A percentile compares a stretch with the other conserved stretches of the same genome.
These are phyloP conservation scores for Lepisosteus osseus DNA, from an alignment of 2,113 vertebrate species.

Conservation along the genomic window DNA sequence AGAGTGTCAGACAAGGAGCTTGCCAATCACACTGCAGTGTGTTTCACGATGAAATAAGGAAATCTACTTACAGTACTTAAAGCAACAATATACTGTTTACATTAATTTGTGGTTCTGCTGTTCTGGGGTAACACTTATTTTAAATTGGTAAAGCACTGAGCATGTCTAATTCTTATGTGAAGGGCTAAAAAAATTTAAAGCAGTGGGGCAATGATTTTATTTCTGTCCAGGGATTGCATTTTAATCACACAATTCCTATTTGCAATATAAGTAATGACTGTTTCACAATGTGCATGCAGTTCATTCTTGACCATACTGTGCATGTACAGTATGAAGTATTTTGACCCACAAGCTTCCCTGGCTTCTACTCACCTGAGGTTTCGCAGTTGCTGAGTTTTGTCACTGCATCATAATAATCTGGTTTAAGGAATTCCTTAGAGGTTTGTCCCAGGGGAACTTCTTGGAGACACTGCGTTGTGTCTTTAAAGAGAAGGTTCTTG, in stretches of 20 bases:
- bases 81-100: no score
- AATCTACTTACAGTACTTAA: no score
- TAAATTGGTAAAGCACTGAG: no score
- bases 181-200: neutral
- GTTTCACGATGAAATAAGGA: no score
- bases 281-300: neutral
- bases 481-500: slow-evolving; percentile 70
- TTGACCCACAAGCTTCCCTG: neutral
- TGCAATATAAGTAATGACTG: no score
- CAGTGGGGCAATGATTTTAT: neutral
- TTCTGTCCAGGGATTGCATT: no score
- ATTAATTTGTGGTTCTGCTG: no score
- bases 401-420: slow-evolving; percentile 40
- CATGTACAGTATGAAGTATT: neutral
- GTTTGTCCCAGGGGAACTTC: slow-evolving; percentile 17
- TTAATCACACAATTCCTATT: no score
- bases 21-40: no score
- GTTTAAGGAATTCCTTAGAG: slow-evolving; percentile 49
- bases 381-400: slow-evolving; percentile 33
- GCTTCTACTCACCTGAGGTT: slow-evolving; percentile 55
- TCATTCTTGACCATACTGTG: neutral
- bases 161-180: no score
- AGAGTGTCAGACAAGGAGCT: no score
- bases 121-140: no score
- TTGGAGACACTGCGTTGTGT: slow-evolving; percentile 68